Evolutionary conservation across 2,113 vertebrate species (phyloP).

Genomic region (Xenopus laevis): DNA sequence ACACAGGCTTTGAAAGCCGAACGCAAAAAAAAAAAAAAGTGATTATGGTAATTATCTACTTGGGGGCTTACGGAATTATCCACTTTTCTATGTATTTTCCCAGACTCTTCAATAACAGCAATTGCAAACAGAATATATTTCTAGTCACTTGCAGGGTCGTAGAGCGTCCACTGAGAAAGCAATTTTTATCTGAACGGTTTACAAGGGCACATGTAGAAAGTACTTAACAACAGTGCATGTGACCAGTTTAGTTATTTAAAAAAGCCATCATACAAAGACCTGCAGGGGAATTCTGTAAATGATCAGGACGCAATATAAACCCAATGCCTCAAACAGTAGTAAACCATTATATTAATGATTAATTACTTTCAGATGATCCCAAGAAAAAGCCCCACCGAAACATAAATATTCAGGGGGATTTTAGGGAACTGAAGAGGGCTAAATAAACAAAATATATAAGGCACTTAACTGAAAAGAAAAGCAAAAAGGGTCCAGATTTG

Average conservation of each 20-base stretch:
- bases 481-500: not conserved
- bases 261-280: not conserved
- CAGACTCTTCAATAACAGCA: too few relatives aligned
- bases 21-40: too few relatives aligned
- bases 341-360: not conserved
- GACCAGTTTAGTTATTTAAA: not conserved
- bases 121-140: too few relatives aligned
- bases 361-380: not conserved
- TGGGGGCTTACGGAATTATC: too few relatives aligned
- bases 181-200: not conserved
- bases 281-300: conserved; percentile 3
- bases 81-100: too few relatives aligned
- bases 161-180: not conserved
- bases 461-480: not conserved
- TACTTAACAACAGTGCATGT: not conserved
- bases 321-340: not conserved
- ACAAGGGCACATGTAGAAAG: not conserved
- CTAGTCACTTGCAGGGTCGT: not conserved
- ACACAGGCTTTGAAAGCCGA: too few relatives aligned
- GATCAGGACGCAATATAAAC: conserved; percentile 3
- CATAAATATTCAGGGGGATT: conserved; percentile 13
- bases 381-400: not conserved
- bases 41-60: too few relatives aligned
- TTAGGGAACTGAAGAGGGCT: conserved; percentile 1
- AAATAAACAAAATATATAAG: not conserved